Evolutionary conservation across 2,113 vertebrate species (phyloP).

Genomic region (Gadus chalcogrammus): DNA sequence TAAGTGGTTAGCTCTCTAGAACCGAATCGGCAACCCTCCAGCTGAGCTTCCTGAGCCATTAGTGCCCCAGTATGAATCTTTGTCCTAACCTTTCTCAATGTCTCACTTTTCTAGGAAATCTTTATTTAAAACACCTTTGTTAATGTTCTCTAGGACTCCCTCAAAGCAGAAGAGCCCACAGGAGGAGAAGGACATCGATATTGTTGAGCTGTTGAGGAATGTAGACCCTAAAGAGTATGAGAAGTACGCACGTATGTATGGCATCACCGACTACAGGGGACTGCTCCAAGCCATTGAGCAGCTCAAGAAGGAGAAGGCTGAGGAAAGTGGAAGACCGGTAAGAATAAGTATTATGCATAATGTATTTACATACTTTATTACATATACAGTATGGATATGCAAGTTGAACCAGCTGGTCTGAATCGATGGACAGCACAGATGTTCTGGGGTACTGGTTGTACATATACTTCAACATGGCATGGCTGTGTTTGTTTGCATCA

Average conservation of each 20-base stretch:
- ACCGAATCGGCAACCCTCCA: too few relatives aligned
- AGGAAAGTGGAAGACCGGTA: slow-evolving; percentile 87
- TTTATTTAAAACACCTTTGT: too few relatives aligned
- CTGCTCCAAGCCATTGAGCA: slow-evolving; percentile 96
- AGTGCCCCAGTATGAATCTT: too few relatives aligned
- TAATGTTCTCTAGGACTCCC: slow-evolving; percentile 76
- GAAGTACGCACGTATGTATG: slow-evolving; percentile 98
- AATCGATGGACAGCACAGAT: not conserved
- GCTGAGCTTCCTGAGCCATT: too few relatives aligned
- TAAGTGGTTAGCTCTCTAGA: not conserved
- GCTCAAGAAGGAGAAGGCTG: slow-evolving; percentile 85
- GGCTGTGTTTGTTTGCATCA: slow-evolving; percentile 49
- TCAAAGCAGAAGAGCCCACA: slow-evolving; percentile 86
- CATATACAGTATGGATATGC: too few relatives aligned
- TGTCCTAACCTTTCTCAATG: too few relatives aligned
- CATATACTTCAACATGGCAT: not conserved
- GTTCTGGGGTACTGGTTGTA: not conserved
- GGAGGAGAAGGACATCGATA: slow-evolving; percentile 91
- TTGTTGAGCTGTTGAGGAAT: slow-evolving; percentile 95
- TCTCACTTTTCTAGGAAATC: too few relatives aligned
- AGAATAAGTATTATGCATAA: slow-evolving; percentile 9
- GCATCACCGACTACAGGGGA: slow-evolving; percentile 96
- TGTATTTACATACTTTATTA: too few relatives aligned
- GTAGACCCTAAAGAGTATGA: slow-evolving; percentile 99
- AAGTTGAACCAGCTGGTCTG: too few relatives aligned